Evolutionary conservation across 2,888 invertebrate genomes (phyloP).

Genomic region (Watsonalla cultraria): DNA sequence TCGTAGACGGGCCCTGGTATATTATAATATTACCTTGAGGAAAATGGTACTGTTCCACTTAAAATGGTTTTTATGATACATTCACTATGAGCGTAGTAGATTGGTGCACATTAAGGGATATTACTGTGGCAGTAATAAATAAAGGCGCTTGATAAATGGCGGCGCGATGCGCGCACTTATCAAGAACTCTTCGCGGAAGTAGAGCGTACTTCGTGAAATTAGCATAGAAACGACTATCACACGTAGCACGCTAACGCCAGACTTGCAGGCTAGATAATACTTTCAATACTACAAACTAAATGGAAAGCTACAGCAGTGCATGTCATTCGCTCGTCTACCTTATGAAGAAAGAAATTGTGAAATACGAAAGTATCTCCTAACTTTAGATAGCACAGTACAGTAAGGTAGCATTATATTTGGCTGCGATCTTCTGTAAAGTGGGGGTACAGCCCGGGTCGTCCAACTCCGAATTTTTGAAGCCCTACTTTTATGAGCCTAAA

Average conservation of each 20-base stretch:
- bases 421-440: no score
- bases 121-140: conserved; percentile 1
- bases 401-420: no score
- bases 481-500: no score
- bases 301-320: no score
- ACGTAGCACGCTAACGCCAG: background rate
- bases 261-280: background rate
- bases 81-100: background rate
- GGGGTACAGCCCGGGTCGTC: no score
- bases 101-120: background rate
- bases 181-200: conserved; percentile 27
- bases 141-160: background rate
- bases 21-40: background rate
- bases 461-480: no score
- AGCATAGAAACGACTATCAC: conserved; percentile 38
- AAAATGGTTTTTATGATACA: background rate
- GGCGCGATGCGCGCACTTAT: background rate
- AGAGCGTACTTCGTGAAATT: conserved; percentile 45
- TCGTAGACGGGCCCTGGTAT: no score
- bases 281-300: no score
- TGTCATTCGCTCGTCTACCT: no score
- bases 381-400: no score
- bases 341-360: no score
- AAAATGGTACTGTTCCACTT: background rate
- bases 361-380: no score